Evolutionary conservation across 2,888 invertebrate genomes (phyloP).

Genomic region (Diogma glabrata): DNA sequence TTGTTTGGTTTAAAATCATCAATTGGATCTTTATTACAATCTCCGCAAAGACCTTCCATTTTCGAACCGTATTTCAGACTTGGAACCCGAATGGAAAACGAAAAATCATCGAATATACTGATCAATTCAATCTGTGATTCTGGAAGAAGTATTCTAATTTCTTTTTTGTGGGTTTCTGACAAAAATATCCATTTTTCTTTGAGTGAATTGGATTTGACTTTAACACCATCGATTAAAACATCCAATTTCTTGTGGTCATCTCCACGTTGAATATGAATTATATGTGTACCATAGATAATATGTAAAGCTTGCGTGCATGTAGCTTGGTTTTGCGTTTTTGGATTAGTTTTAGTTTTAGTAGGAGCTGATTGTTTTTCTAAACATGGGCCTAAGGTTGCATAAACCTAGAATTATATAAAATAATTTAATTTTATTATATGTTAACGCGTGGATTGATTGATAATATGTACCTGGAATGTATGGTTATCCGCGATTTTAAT

Average conservation of each 20-base stretch:
- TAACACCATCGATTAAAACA: slow-evolving; percentile 32
- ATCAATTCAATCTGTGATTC: slow-evolving; percentile 61
- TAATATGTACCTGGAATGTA: slow-evolving; percentile 35
- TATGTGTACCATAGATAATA: slow-evolving; percentile 51
- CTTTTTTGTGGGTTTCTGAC: slow-evolving; percentile 44
- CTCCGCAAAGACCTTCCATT: slow-evolving; percentile 72
- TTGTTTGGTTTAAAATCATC: slow-evolving; percentile 46
- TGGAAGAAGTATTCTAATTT: slow-evolving; percentile 49
- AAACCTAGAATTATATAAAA: too few species aligned
- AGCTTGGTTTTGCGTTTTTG: slow-evolving; percentile 28
- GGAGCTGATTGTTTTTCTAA: slow-evolving; percentile 16
- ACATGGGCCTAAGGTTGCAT: slow-evolving; percentile 54
- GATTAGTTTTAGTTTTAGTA: not conserved
- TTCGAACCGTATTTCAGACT: slow-evolving; percentile 59
- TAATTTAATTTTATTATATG: too few species aligned
- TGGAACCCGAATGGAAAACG: slow-evolving; percentile 51
- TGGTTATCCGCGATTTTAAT: slow-evolving; percentile 43
- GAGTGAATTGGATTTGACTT: slow-evolving; percentile 36
- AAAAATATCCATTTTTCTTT: slow-evolving; percentile 52
- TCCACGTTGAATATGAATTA: slow-evolving; percentile 43
- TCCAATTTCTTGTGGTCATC: slow-evolving; percentile 28
- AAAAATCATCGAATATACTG: slow-evolving; percentile 36
- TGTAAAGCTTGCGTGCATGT: slow-evolving; percentile 58
- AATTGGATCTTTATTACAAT: slow-evolving; percentile 49
- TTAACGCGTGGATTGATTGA: too few species aligned